Base-by-base conservation (phyloP, 2,888 invertebrate species). In the Cepaea hortensis region DNA sequence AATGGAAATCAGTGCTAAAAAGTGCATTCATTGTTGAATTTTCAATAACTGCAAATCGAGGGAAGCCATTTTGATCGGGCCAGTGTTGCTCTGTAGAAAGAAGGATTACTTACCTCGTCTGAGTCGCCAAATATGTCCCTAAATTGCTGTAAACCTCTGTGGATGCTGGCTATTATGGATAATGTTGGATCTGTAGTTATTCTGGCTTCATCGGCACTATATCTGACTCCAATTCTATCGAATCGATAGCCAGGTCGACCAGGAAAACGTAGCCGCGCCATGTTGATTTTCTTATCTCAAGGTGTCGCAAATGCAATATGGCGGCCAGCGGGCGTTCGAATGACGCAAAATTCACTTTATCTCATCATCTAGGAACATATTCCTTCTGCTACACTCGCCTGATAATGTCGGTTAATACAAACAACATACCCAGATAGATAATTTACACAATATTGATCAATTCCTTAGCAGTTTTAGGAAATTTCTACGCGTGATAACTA, bases 221-320 rank as follows among this genome's bases (percentile, higher is more conserved):
- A 93, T 88, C 90, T 89, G 77, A 93, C 90, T 73, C 91, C 92
- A 88, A 90, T 87, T 88, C 93, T 91, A 88, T 92, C 93, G 90
- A 93, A 94, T 91, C 93, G 92, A 90, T 92, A 93, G 70, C 93
- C 94, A 86, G 94, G 94, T 90, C 94, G 93, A 87, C 94, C 94
- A 87, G 94, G 94, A 90, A 94, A 94, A 85, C 94, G 90, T 85
- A 94, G 89, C 89, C 93, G 92, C 93, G 94, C 94, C 94, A 94
- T 94, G 91, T 93, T 93, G 91, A 88, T 90, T 89, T 84, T 80
- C 72, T 70, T 84, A 72, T 68, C 70, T 50, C 68, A 84, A 79
- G 76, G 65, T 84, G 73, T 77, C 81, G 79, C 80, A 80, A 62
- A 86, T 81, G 70, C 79, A 88, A 87, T 20, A 86, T 87, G 86